phyloP scores from a whole-genome alignment of 2,888 invertebrate genomes.

The Eupeodes latifasciatus region DNA sequence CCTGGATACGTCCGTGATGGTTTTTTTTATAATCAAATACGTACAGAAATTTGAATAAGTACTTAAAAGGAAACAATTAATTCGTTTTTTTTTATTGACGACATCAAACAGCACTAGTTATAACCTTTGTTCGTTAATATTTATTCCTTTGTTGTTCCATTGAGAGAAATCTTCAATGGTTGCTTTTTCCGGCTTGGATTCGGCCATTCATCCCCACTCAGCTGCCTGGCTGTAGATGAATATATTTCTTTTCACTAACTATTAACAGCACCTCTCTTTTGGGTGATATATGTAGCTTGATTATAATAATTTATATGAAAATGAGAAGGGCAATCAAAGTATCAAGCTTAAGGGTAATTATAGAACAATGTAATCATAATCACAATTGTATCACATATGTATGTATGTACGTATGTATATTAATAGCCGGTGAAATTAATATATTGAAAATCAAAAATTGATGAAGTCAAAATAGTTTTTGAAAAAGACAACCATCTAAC shows the following conservation, averaged over 20 bases:
- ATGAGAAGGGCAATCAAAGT: background rate
- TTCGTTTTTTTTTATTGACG: conserved; percentile 41
- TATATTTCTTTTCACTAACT: conserved; percentile 56
- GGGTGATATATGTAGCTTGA: background rate
- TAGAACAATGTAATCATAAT: no score
- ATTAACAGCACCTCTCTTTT: conserved; percentile 37
- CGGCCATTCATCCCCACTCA: conserved; percentile 39
- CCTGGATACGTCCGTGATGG: background rate
- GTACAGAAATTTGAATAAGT: conserved; percentile 65
- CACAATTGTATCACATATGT: no score
- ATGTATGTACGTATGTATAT: no score
- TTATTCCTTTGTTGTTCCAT: conserved; percentile 63
- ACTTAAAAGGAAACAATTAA: conserved; percentile 47
- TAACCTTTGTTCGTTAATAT: conserved; percentile 27
- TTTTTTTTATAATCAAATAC: conserved; percentile 42
- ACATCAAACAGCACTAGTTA: conserved; percentile 30
- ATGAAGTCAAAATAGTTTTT: no score
- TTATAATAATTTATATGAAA: background rate
- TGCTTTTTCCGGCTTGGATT: conserved; percentile 67
- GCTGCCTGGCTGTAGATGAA: conserved; percentile 13
- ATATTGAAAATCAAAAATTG: no score
- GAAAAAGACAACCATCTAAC: no score
- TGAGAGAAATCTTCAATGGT: conserved; percentile 69
- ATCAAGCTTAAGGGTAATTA: background rate
- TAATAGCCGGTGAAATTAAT: no score